Evolutionary conservation across 1,140 invertebrate species (phyloP).

Genomic region (Drosophila guanche): DNA sequence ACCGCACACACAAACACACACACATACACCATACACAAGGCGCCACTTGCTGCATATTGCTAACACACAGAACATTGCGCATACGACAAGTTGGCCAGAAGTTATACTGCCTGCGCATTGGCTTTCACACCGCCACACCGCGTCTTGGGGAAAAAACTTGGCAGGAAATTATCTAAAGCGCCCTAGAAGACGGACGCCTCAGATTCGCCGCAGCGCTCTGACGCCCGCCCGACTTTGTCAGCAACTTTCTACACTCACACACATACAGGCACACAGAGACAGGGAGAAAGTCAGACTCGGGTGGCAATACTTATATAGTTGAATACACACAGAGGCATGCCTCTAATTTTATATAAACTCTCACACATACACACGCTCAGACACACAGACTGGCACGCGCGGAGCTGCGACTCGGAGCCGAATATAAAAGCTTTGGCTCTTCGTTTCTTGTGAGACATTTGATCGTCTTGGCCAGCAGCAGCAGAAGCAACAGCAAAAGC

Average conservation of each 20-base stretch:
- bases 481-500: conserved; percentile 16
- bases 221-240: conserved; percentile 65
- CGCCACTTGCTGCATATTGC: conserved; percentile 59
- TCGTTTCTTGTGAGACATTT: conserved; percentile 83
- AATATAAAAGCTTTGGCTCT: conserved; percentile 80
- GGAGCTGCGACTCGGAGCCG: conserved; percentile 37
- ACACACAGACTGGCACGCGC: too few species aligned
- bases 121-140: conserved; percentile 24
- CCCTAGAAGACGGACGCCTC: conserved; percentile 47
- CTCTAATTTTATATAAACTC: conserved; percentile 69
- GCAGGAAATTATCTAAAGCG: conserved; percentile 76
- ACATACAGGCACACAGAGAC: conserved; percentile 16
- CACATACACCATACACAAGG: conserved; percentile 12
- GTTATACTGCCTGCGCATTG: conserved; percentile 65
- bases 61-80: conserved; percentile 54
- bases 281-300: conserved; percentile 1
- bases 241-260: conserved; percentile 47
- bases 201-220: conserved; percentile 66
- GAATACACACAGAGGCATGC: conserved; percentile 37
- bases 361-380: conserved; percentile 25
- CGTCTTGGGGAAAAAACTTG: conserved; percentile 71
- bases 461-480: conserved; percentile 77
- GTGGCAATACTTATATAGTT: conserved; percentile 59
- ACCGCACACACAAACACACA: conserved; percentile 23
- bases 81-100: conserved; percentile 68